Percentiles rank a stretch among this genome's conserved stretches.
These are phyloP conservation scores for Nilaparvata lugens DNA, from an alignment of 1,140 invertebrate species.

Conservation along the genomic window DNA sequence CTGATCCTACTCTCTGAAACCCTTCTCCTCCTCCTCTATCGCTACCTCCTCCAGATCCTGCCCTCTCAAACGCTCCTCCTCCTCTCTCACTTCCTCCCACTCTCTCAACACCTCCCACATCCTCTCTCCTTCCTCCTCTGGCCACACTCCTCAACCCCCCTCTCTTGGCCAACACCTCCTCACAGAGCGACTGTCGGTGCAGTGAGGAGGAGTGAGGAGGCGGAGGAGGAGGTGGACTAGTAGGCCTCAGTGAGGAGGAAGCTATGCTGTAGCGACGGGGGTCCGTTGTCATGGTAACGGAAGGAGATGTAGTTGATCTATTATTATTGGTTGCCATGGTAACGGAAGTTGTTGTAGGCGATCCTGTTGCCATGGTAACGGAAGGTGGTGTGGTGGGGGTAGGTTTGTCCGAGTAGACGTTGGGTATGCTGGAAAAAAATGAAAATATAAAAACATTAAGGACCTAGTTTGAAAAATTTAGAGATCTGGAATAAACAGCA, in stretches of 20 bases:
- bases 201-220: conserved; percentile 15
- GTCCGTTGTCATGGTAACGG: conserved; percentile 9
- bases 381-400: neutral
- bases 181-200: conserved; percentile 1
- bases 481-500: too few species aligned
- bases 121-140: too few species aligned
- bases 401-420: neutral
- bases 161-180: neutral
- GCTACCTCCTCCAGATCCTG: neutral
- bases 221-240: conserved; percentile 26
- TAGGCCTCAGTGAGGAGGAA: conserved; percentile 9
- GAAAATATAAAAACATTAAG: too few species aligned
- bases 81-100: neutral
- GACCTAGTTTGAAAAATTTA: too few species aligned
- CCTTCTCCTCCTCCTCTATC: too few species aligned
- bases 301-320: neutral
- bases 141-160: neutral
- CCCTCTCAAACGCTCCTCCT: conserved; percentile 9
- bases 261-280: conserved; percentile 21
- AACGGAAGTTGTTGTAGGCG: too few species aligned
- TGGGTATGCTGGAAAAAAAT: too few species aligned
- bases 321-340: too few species aligned
- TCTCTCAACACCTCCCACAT: neutral
- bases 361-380: too few species aligned
- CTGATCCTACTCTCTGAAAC: neutral